Evolutionary conservation across 2,888 invertebrate genomes (phyloP).

Genomic region (Rhamphomyia laevipes): DNA sequence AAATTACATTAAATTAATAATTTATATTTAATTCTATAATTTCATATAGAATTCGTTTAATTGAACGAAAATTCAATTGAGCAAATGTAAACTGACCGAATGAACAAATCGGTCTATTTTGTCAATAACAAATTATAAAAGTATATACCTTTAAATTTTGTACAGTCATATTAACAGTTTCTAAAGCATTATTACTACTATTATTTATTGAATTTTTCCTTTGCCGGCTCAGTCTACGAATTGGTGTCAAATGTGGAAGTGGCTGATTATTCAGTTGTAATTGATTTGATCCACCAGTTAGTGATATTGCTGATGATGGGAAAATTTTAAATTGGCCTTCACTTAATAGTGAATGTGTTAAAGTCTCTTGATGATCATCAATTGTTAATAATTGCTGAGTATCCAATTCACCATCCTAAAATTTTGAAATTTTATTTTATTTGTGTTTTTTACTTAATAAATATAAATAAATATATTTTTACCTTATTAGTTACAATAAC

Average conservation of each 20-base stretch:
- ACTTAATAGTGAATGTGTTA: conserved; percentile 7
- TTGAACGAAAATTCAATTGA: too few species aligned
- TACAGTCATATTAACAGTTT: neutral
- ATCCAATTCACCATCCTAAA: neutral
- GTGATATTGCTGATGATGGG: neutral
- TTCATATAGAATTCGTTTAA: too few species aligned
- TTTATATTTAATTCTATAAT: too few species aligned
- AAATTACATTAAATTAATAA: too few species aligned
- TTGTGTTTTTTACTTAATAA: too few species aligned
- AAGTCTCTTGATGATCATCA: conserved; percentile 4
- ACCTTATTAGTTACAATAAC: conserved; percentile 17
- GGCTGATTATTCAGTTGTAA: conserved; percentile 9
- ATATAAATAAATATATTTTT: neutral
- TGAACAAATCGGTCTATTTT: too few species aligned
- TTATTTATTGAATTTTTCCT: conserved; percentile 6
- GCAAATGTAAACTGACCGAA: too few species aligned
- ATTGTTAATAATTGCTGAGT: conserved; percentile 4
- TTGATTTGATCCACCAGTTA: neutral
- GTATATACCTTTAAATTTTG: neutral
- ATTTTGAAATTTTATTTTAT: neutral
- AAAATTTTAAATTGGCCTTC: conserved; percentile 12
- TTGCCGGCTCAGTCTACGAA: conserved; percentile 11
- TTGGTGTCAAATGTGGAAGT: conserved; percentile 16
- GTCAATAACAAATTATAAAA: neutral
- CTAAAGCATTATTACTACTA: neutral